Evolutionary conservation across 2,888 invertebrate genomes (phyloP), one percentile per base, ranked within the genome.

Genomic region (Oscheius sp.): DNA sequence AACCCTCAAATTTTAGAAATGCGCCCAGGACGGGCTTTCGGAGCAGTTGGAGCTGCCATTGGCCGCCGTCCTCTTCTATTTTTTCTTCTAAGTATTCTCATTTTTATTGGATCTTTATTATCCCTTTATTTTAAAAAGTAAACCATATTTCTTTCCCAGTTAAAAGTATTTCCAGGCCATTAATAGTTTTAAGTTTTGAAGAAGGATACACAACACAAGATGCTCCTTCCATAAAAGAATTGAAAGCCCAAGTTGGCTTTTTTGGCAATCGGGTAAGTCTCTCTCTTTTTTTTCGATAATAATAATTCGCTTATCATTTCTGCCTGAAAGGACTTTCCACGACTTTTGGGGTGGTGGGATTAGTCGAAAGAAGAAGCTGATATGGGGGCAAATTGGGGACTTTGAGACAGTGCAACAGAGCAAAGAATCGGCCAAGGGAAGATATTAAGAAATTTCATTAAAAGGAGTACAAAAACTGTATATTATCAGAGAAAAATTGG

Each of bases 181-280:
- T 41, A 13, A 55, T 49, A 16, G 70, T 74, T 0, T 35, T 83
- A 27, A 73, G 71, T 23, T 79, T 83, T 23, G 81, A 83, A 12
- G 56, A 61, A 6, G 82, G 81, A 0, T 82, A 79, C 68, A 78
- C 81, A 1, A 77, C 68, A 0, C 21, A 53, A 0, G 74, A 79
- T 74, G 80, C 83, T 0, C 80, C 78, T 9, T 80, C 81, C 3
- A 76, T 79, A 16, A 16, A 41, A 12, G 83, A 81, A 46, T 73
- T 79, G 9, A 49, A 72, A 55, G 68, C 77, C 1, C 81, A 83
- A 41, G 58, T 76, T 25, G 75, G 78, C 13, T 83, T 82, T 35
- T 83, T 83, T 52, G 79, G 75, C 1, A 76, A 78, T 52, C 59
- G 75, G 76, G 83, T 81, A 23, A 29, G 73, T 58, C 27, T 25